These are phyloP conservation scores for Cantharis nigra DNA, from an alignment of 2,888 invertebrate genomes.

Conservation along the genomic window DNA sequence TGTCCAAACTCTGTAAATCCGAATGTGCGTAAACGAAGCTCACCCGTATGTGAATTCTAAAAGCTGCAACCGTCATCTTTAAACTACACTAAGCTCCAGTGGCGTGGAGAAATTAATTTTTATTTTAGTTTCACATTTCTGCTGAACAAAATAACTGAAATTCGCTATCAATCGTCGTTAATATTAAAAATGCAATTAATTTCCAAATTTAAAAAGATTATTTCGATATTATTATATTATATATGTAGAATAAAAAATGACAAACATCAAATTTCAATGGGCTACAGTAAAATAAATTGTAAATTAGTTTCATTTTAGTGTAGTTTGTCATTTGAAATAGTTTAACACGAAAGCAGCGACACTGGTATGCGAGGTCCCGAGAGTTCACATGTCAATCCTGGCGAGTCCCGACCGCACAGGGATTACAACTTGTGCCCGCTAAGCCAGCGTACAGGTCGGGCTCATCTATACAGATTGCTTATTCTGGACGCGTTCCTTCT, in stretches of 20 bases:
- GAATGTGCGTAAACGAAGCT: constrained; percentile 21
- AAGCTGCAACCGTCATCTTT: constrained; percentile 22
- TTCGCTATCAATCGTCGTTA: not conserved
- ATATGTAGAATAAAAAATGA: not conserved
- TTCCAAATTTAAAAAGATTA: not conserved
- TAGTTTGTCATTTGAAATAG: constrained; percentile 22
- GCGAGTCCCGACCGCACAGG: constrained; percentile 38
- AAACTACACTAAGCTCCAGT: constrained; percentile 11
- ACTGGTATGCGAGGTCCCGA: constrained; percentile 32
- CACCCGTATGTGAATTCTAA: constrained; percentile 31
- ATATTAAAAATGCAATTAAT: not conserved
- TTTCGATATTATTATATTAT: not conserved
- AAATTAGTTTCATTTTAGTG: constrained; percentile 5
- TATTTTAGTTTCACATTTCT: not conserved
- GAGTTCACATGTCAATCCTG: constrained; percentile 40
- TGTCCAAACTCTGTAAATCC: constrained; percentile 29
- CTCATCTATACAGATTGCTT: constrained; percentile 45
- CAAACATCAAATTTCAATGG: not conserved
- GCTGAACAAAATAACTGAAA: not conserved
- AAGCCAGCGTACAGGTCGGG: constrained; percentile 42
- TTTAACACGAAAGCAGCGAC: constrained; percentile 35
- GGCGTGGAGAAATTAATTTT: constrained; percentile 9
- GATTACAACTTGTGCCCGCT: constrained; percentile 46
- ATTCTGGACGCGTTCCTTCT: constrained; percentile 41
- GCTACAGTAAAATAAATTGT: not conserved